Evolutionary conservation across 2,888 invertebrate species (phyloP).

Genomic region (Rhimphoctona megacephalus): DNA sequence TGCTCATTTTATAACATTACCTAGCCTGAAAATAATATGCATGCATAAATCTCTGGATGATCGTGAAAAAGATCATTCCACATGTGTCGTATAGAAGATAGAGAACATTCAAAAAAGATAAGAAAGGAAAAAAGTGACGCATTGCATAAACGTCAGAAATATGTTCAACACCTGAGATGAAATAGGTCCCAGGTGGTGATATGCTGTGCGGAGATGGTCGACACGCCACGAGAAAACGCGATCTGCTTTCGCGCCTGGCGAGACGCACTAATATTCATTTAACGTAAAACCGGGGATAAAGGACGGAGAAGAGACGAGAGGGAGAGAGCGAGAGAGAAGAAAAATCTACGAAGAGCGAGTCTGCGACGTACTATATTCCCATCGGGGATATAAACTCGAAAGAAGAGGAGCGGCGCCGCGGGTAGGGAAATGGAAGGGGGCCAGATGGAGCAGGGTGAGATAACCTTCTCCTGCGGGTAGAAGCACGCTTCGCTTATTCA

Average conservation of each 20-base stretch:
- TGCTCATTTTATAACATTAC: background rate
- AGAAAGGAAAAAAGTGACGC: slow-evolving; percentile 1
- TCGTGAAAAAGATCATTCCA: slow-evolving; percentile 3
- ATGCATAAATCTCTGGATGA: background rate
- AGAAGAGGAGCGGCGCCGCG: slow-evolving; percentile 27
- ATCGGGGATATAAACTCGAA: slow-evolving; percentile 59
- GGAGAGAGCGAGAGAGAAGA: slow-evolving; percentile 11
- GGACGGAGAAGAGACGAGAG: background rate
- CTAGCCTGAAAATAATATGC: background rate
- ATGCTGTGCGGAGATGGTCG: slow-evolving; percentile 31
- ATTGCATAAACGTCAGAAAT: slow-evolving; percentile 48
- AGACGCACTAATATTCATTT: slow-evolving; percentile 81
- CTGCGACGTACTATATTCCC: slow-evolving; percentile 37
- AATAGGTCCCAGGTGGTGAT: slow-evolving; percentile 49
- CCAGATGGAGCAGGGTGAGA: slow-evolving; percentile 26
- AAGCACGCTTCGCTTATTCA: slow-evolving; percentile 56
- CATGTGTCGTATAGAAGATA: background rate
- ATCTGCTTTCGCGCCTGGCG: slow-evolving; percentile 67
- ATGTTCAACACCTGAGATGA: slow-evolving; percentile 30
- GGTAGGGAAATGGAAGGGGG: background rate
- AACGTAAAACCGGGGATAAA: slow-evolving; percentile 68
- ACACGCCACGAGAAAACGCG: slow-evolving; percentile 31
- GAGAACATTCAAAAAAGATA: background rate
- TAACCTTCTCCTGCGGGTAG: slow-evolving; percentile 38
- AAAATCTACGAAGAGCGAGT: slow-evolving; percentile 26